A percentile compares a stretch with the other conserved stretches of the same genome.
phyloP scores from a whole-genome alignment of 2,888 invertebrate genomes.

The Drosophila pullipes region DNA sequence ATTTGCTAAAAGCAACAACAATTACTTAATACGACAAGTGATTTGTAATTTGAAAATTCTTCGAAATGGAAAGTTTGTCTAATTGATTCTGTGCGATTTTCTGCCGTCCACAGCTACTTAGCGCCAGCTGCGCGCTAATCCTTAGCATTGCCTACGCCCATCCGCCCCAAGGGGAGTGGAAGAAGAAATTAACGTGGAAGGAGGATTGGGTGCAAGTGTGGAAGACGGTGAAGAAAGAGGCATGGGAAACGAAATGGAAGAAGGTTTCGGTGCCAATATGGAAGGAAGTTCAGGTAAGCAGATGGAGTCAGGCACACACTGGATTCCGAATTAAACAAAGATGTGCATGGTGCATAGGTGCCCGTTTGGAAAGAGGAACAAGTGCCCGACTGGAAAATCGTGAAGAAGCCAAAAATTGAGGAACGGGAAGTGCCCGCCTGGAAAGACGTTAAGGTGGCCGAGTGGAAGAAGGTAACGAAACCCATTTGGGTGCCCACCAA shows the following conservation, averaged over 20 bases:
- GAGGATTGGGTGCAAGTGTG: conserved; percentile 90
- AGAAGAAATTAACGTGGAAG: conserved; percentile 94
- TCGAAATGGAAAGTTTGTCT: conserved; percentile 15
- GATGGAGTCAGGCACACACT: background rate
- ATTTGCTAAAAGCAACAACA: background rate
- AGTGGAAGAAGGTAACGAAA: conserved; percentile 87
- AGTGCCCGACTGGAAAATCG: conserved; percentile 91
- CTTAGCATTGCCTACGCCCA: conserved; percentile 82
- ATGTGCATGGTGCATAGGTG: conserved; percentile 86
- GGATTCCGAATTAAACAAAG: background rate
- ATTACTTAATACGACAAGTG: conserved; percentile 17
- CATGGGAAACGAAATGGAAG: conserved; percentile 92
- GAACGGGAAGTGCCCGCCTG: conserved; percentile 91
- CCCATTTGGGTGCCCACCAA: conserved; percentile 86
- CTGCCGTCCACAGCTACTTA: conserved; percentile 76
- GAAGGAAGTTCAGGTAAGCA: conserved; percentile 87
- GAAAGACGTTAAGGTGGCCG: conserved; percentile 91
- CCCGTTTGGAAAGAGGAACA: conserved; percentile 91
- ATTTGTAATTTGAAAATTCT: conserved; percentile 3
- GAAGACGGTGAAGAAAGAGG: conserved; percentile 90
- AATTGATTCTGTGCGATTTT: conserved; percentile 36
- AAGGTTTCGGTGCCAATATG: conserved; percentile 91
- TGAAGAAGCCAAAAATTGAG: conserved; percentile 86
- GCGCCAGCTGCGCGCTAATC: conserved; percentile 83
- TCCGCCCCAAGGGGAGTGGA: conserved; percentile 90